Conservation (phyloP, 2,888 invertebrate genomes). For the Drosophila bunnanda region DNA sequence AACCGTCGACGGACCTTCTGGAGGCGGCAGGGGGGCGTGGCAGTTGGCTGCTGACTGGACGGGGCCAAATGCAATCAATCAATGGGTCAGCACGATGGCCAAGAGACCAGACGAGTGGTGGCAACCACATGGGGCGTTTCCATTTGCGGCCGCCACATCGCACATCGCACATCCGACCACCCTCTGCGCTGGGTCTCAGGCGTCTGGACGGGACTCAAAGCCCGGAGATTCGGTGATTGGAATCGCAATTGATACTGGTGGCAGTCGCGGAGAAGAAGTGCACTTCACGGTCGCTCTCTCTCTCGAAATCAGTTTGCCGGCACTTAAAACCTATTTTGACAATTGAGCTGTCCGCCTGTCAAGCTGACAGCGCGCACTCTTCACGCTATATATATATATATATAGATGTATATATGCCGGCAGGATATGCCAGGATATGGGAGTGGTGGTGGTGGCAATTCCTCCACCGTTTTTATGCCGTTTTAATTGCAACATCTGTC, state of each 20-base stretch:
- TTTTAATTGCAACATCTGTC: constrained; percentile 84
- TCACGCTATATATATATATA: constrained; percentile 57
- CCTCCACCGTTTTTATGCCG: constrained; percentile 75
- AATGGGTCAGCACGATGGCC: constrained; percentile 73
- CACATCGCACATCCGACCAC: constrained; percentile 65
- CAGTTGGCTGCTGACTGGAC: constrained; percentile 27
- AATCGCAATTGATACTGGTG: constrained; percentile 43
- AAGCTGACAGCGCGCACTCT: constrained; percentile 71
- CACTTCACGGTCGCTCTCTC: constrained; percentile 45
- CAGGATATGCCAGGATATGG: constrained; percentile 25
- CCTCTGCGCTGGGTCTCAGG: constrained; percentile 51
- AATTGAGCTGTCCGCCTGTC: constrained; percentile 82
- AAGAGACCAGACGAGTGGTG: constrained; percentile 53
- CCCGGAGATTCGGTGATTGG: constrained; percentile 14
- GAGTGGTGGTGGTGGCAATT: constrained; percentile 25
- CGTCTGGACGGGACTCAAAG: constrained; percentile 14
- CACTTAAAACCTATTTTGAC: constrained; percentile 82
- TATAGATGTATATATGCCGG: constrained; percentile 31
- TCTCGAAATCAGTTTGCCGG: constrained; percentile 70
- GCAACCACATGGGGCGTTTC: constrained; percentile 80
- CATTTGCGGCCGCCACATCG: constrained; percentile 66
- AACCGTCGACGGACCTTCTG: constrained; percentile 7
- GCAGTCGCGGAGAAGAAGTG: constrained; percentile 31
- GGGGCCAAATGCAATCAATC: constrained; percentile 77
- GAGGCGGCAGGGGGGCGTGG: constrained; percentile 27